A percentile compares a stretch with the other conserved stretches of the same genome.
Conservation (phyloP, 1,140 invertebrate genomes). For the Lanistes nyassanus region DNA sequence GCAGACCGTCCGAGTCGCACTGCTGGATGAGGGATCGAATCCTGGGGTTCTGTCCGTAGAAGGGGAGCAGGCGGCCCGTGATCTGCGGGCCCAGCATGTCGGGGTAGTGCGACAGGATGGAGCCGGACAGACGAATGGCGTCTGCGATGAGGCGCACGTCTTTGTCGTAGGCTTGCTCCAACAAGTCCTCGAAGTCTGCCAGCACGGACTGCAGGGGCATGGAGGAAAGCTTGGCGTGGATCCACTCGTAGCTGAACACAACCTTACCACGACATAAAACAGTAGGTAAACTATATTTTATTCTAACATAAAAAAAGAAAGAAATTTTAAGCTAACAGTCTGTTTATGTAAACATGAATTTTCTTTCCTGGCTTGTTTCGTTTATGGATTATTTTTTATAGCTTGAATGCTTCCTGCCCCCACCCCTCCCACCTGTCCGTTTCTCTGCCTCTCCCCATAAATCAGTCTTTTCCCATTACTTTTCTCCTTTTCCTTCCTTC, state of each 20-base stretch:
- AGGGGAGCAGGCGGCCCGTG: slow-evolving; percentile 88
- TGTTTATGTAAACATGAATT: too few relatives aligned
- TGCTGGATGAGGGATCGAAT: slow-evolving; percentile 85
- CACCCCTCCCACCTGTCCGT: too few relatives aligned
- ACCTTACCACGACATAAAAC: background rate
- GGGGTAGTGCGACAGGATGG: slow-evolving; percentile 82
- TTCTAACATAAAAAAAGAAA: too few relatives aligned
- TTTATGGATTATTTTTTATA: too few relatives aligned
- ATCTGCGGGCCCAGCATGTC: slow-evolving; percentile 97
- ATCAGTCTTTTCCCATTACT: too few relatives aligned
- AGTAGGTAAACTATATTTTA: too few relatives aligned
- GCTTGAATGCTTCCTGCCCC: too few relatives aligned
- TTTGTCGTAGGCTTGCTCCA: slow-evolving; percentile 79
- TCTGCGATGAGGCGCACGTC: slow-evolving; percentile 94
- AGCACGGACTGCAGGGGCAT: slow-evolving; percentile 92
- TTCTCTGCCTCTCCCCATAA: too few relatives aligned
- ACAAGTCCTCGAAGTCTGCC: slow-evolving; percentile 95
- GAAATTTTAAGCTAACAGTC: too few relatives aligned
- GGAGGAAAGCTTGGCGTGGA: slow-evolving; percentile 94
- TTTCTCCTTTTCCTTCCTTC: too few relatives aligned
- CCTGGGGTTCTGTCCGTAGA: slow-evolving; percentile 71
- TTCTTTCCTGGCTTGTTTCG: too few relatives aligned
- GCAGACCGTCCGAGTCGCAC: slow-evolving; percentile 84
- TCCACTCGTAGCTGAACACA: slow-evolving; percentile 96
- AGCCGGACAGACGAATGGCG: slow-evolving; percentile 83